phyloP scores from a whole-genome alignment of 2,888 invertebrate species.

The Plebejus argus region DNA sequence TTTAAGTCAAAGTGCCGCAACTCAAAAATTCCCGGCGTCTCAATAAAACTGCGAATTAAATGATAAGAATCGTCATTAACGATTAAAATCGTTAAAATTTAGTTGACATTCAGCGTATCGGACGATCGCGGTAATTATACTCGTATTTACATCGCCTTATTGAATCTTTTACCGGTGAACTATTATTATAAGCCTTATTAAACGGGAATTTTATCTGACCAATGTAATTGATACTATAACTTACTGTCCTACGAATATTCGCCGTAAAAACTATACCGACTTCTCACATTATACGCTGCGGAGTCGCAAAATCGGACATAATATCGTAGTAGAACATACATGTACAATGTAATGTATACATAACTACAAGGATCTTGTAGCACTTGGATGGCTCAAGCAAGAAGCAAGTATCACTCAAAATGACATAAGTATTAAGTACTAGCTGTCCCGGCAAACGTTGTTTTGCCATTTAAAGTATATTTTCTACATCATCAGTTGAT shows the following conservation, averaged over 20 bases:
- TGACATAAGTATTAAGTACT: too few species aligned
- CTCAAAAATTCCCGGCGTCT: background rate
- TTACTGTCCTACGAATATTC: background rate
- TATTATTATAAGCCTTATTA: background rate
- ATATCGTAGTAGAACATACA: too few species aligned
- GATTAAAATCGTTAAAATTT: constrained; percentile 7
- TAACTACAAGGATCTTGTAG: too few species aligned
- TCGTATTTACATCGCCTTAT: background rate
- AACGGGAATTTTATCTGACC: background rate
- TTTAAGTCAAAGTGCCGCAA: background rate
- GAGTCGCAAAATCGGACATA: too few species aligned
- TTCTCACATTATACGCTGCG: too few species aligned
- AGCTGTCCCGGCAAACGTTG: too few species aligned
- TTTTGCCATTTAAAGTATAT: too few species aligned
- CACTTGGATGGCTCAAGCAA: too few species aligned
- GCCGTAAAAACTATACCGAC: too few species aligned
- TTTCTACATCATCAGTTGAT: too few species aligned
- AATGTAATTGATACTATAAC: background rate
- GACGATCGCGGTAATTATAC: background rate
- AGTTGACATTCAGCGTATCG: constrained; percentile 2
- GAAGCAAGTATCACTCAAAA: too few species aligned
- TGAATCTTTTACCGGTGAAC: background rate
- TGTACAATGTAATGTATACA: too few species aligned
- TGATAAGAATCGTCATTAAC: constrained; percentile 6
- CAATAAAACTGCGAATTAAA: constrained; percentile 13